phyloP scores from a whole-genome alignment of 2,888 invertebrate species.

The Lomographa bimaculata region DNA sequence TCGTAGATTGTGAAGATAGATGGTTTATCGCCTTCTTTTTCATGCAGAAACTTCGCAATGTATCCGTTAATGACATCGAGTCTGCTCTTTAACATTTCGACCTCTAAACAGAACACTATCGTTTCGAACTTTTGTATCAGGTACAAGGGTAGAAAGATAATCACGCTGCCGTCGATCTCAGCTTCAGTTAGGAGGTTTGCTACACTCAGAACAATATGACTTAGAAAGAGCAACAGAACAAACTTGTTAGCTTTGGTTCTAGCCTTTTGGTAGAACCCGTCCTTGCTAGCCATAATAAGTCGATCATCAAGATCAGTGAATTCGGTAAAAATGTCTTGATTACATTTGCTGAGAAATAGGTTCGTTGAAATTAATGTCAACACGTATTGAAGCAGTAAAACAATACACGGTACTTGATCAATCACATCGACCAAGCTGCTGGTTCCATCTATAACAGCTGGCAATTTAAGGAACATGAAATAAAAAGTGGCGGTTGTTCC shows the following conservation, averaged over 20 bases:
- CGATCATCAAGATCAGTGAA: slow-evolving; percentile 21
- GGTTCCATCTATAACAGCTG: not conserved
- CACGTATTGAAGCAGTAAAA: slow-evolving; percentile 29
- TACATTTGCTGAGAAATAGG: slow-evolving; percentile 14
- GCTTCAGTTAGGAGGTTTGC: slow-evolving; percentile 33
- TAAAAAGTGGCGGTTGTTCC: not conserved
- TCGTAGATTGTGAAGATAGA: slow-evolving; percentile 40
- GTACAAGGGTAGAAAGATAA: slow-evolving; percentile 34
- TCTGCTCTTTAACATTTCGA: slow-evolving; percentile 46
- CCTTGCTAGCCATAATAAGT: slow-evolving; percentile 9
- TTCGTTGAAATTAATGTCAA: slow-evolving; percentile 23
- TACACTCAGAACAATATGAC: slow-evolving; percentile 31
- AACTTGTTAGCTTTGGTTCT: slow-evolving; percentile 29
- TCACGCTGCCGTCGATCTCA: slow-evolving; percentile 5
- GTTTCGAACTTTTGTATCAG: slow-evolving; percentile 53
- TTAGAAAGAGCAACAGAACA: slow-evolving; percentile 29
- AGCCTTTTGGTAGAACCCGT: slow-evolving; percentile 30
- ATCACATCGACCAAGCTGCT: slow-evolving; percentile 9
- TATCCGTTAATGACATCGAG: slow-evolving; percentile 49
- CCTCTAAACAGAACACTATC: slow-evolving; percentile 46
- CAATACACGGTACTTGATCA: slow-evolving; percentile 30
- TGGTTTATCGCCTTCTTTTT: slow-evolving; percentile 35
- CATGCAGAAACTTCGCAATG: slow-evolving; percentile 44
- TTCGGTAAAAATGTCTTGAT: slow-evolving; percentile 12
- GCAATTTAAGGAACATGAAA: not conserved